Conservation (phyloP, 92 coral and sea anemone genomes). For the Actinostola sp. region DNA sequence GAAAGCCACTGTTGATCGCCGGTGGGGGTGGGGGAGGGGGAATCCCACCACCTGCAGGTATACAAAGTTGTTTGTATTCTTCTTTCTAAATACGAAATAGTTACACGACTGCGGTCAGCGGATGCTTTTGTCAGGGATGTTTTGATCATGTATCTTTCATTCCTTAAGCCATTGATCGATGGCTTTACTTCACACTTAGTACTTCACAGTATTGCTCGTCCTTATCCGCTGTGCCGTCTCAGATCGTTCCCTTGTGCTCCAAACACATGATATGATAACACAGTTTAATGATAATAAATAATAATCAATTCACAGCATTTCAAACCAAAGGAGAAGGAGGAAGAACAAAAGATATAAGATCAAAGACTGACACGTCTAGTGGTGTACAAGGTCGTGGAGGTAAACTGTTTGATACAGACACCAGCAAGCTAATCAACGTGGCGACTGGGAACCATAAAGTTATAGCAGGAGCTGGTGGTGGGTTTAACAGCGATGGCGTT, state of each 20-base stretch:
- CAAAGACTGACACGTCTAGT: conserved; percentile 50
- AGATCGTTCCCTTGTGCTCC: no score
- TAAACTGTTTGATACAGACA: conserved; percentile 69
- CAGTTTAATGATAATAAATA: not conserved
- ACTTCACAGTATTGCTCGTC: no score
- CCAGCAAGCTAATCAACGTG: conserved; percentile 44
- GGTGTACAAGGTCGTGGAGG: conserved; percentile 82
- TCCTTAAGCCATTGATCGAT: no score
- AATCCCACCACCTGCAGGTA: conserved; percentile 78
- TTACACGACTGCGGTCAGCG: no score
- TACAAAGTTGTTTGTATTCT: no score
- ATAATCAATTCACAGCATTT: conserved; percentile 55
- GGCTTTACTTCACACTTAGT: no score
- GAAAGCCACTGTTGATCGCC: conserved; percentile 77
- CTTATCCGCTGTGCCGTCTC: no score
- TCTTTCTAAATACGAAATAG: no score
- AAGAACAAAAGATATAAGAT: conserved; percentile 50
- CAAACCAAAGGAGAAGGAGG: conserved; percentile 83
- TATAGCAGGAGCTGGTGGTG: conserved; percentile 98
- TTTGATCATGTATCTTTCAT: no score
- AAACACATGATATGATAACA: no score
- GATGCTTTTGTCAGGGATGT: no score
- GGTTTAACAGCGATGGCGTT: conserved; percentile 70
- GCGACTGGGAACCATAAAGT: conserved; percentile 72
- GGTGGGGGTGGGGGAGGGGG: conserved; percentile 99